These are phyloP conservation scores for Polypterus senegalus DNA, from an alignment of 2,113 vertebrate genomes.

Conservation along the genomic window DNA sequence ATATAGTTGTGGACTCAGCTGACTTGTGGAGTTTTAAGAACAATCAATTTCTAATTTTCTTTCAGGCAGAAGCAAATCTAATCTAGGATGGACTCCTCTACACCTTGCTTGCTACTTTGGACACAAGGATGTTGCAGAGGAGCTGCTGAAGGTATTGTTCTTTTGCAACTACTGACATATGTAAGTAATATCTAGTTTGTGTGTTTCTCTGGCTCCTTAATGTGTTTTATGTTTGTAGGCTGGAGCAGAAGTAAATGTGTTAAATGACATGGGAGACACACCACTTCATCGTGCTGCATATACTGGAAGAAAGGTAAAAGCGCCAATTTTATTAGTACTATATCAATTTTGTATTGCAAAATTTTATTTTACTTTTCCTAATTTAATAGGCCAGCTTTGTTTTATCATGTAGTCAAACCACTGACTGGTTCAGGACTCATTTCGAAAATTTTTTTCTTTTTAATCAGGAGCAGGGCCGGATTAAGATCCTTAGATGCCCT, in stretches of 20 bases:
- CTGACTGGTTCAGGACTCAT: no score
- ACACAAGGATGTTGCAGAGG: constrained; percentile 63
- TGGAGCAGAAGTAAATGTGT: constrained; percentile 66
- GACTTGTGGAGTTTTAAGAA: no score
- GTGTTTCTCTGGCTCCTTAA: neutral
- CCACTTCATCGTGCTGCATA: constrained; percentile 74
- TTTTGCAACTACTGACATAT: neutral
- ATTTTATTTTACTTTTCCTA: no score
- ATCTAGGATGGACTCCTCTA: constrained; percentile 74
- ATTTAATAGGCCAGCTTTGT: no score
- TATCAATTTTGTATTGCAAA: no score
- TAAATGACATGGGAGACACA: constrained; percentile 77
- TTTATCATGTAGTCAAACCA: no score
- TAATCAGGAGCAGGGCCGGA: no score
- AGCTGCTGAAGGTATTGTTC: constrained; percentile 67
- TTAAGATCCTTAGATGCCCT: no score
- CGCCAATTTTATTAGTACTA: neutral
- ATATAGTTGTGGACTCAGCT: no score
- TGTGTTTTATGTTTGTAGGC: constrained; percentile 48
- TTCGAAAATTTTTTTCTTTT: no score
- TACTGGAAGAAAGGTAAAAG: constrained; percentile 69
- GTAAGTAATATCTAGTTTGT: neutral
- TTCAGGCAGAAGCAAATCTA: constrained; percentile 58
- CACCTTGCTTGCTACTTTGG: constrained; percentile 79
- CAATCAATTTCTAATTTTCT: constrained; percentile 9